Percentiles rank a stretch among this genome's conserved stretches.
Evolutionary conservation across 2,888 invertebrate species (phyloP).

Genomic region (Sympetrum striolatum): DNA sequence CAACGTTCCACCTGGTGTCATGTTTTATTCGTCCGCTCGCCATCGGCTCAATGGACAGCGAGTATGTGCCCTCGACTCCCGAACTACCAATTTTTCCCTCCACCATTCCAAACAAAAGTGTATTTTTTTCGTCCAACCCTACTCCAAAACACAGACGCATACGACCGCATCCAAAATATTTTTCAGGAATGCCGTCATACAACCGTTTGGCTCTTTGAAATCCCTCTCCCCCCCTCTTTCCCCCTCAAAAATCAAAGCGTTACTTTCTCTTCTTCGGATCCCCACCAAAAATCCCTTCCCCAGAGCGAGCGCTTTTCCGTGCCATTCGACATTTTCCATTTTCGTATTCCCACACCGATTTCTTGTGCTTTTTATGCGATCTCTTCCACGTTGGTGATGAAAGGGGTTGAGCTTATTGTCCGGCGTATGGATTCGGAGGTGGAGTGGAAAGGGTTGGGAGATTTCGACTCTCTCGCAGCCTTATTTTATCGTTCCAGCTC

Average conservation of each 20-base stretch:
- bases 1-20: neutral
- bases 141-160: neutral
- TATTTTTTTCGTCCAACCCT: neutral
- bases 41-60: neutral
- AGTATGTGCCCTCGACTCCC: neutral
- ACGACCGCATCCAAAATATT: neutral
- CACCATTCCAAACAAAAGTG: too few relatives aligned
- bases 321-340: too few relatives aligned
- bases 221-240: neutral
- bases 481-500: too few relatives aligned
- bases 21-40: neutral
- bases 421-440: too few relatives aligned
- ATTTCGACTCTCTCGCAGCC: too few relatives aligned
- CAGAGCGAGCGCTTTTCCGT: too few relatives aligned
- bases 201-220: neutral
- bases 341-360: too few relatives aligned
- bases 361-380: too few relatives aligned
- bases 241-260: neutral
- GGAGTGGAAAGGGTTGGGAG: too few relatives aligned
- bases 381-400: too few relatives aligned
- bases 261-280: neutral
- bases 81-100: neutral
- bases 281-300: too few relatives aligned
- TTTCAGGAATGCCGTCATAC: neutral
- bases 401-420: too few relatives aligned